Conservation (phyloP, 2,113 vertebrate genomes). For the Anguilla japonica region DNA sequence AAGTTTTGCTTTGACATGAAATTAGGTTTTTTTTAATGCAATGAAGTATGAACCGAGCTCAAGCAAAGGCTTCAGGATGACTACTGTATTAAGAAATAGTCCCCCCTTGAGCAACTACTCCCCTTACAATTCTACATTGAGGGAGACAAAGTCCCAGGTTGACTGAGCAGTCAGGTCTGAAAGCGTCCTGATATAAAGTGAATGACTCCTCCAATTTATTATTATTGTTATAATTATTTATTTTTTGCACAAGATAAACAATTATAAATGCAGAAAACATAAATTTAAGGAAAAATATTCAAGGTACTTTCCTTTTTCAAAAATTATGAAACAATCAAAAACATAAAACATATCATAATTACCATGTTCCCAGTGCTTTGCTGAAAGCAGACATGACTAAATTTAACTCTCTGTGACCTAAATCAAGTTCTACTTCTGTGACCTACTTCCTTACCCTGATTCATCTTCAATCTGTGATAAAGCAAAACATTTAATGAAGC, state of each 20-base stretch:
- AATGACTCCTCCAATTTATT: background rate
- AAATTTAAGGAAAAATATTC: too few species aligned
- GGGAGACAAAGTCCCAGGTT: background rate
- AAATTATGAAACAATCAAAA: too few species aligned
- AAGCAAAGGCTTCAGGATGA: background rate
- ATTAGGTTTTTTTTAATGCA: background rate
- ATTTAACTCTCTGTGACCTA: slow-evolving; percentile 21
- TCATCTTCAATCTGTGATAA: slow-evolving; percentile 1
- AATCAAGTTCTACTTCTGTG: slow-evolving; percentile 22
- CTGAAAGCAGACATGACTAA: background rate
- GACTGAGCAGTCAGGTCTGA: background rate
- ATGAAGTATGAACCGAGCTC: background rate
- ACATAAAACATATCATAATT: background rate
- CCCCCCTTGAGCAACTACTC: background rate
- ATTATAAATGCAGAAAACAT: too few species aligned
- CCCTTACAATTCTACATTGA: background rate
- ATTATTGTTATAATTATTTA: background rate
- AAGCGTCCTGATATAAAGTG: background rate
- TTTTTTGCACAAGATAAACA: too few species aligned
- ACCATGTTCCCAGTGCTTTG: background rate
- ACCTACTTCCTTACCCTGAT: slow-evolving; percentile 26
- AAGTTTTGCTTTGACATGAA: background rate
- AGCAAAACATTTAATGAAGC: slow-evolving; percentile 6
- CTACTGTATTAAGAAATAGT: background rate
- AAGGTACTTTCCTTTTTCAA: too few species aligned